Conservation (phyloP, 2,113 vertebrate species). For the Rhea pennata region DNA sequence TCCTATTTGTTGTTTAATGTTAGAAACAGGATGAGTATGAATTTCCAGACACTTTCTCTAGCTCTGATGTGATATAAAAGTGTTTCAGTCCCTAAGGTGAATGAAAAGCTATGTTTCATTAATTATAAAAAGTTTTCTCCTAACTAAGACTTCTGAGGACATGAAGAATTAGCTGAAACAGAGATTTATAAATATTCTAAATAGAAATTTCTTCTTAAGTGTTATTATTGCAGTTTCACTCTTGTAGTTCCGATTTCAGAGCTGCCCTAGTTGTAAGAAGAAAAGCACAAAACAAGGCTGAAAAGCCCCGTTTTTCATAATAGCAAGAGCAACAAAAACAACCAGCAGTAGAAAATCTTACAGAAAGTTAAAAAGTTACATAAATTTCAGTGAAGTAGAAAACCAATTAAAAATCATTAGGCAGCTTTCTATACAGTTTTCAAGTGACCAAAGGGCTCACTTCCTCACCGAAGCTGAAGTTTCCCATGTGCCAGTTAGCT, state of each 20-base stretch:
- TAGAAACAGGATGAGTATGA: neutral
- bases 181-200: neutral
- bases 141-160: neutral
- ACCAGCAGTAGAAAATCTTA: neutral
- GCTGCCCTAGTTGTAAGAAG: neutral
- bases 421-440: neutral
- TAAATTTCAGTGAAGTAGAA: neutral
- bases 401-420: neutral
- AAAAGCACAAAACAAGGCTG: neutral
- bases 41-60: neutral
- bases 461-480: neutral
- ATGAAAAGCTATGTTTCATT: neutral
- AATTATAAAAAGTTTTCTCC: neutral
- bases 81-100: neutral
- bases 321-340: neutral
- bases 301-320: neutral
- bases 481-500: neutral
- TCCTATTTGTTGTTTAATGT: neutral
- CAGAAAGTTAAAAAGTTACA: neutral
- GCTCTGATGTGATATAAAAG: neutral
- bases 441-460: neutral
- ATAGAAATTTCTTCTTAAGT: neutral
- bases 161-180: neutral
- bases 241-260: neutral
- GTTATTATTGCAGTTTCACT: neutral